Base-by-base conservation (phyloP, 2,888 invertebrate species). In the Sinohyriopsis cumingii region DNA sequence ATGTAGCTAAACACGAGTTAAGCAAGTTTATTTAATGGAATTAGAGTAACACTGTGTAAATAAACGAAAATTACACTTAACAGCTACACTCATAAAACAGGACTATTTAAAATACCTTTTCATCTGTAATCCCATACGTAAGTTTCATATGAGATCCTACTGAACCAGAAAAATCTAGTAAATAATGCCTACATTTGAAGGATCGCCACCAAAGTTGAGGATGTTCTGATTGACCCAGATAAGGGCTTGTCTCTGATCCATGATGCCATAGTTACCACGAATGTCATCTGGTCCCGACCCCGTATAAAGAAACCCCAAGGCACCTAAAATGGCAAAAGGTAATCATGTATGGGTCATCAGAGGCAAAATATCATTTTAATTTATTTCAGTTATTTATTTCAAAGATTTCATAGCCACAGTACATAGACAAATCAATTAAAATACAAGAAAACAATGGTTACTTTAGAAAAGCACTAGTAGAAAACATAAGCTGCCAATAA, bases 191-290 rank as follows among this genome's bases (percentile, higher is more conserved):
- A 45, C 45, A 45, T 0, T 28, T 18, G 28, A 25, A 5, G 82
- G 80, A 33, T 82, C 69, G 15, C 82, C 82, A 6, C 82, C 82
- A 68, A 80, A 82, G 33, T 57, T 66, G 24, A 67, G 24, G 20
- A 82, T 82, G 68, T 82, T 80, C 59, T 79, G 74, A 20, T 75
- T 65, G 5, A 80, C 74, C 82, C 82, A 82, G 60, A 68, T 67
- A 12, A 85, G 62, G 4, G 85, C 85, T 12, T 73, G 68, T 45
- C 71, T 66, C 72, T 85, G 85, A 67, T 85, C 85, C 65, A 74
- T 70, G n/a, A 85, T 77, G 2, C 82, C 85, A 65, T 83, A 85
- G 70, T 85, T 85, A 15, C 85, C 84, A 1, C 56, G 68, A 0
- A 79, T 75, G 18, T 81, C 76, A 3, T 28, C 63, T 4, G 61